Base-by-base conservation (phyloP, 2,797 vertebrate species). In the Poecilia picta region DNA sequence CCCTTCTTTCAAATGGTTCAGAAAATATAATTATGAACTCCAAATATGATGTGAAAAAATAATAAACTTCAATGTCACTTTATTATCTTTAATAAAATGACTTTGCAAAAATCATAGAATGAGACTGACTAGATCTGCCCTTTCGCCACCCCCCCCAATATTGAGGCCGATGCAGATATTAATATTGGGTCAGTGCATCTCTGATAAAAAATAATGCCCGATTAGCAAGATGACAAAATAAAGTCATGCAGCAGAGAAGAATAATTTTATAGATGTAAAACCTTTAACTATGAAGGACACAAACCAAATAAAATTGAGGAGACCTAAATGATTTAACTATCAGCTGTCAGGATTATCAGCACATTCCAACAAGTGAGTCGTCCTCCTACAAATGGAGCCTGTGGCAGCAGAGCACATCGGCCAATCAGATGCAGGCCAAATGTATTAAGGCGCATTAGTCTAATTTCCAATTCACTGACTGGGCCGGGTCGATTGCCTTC, bases 391-490 rank as follows among this genome's bases (percentile, higher is more conserved):
- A 93, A 93, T 89, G 79, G 87, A 91, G 75, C 76, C 77, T 86
- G 87, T 94, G 92, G 91, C 94, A 89, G 81, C 70, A 28, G 68
- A 73, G 86, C 88, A 81, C 81, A 89, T 85, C 78, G 75, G 87
- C 90, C 86, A 83, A 87, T 91, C 91, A 89, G 82, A 15, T 36
- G 71, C 86, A 84, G 89, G 85, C 83, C 82, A 82, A 83, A 70
- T 68, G 77, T 86, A 92, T 92, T 88, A 91, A 79, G 68, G 46
- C 89, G 84, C 88, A 90, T 94, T 90, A 93, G 89, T 89, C 86
- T 94, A 88, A 87, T 92, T 94, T 92, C 92, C 88, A 90, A 92
- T 89, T 93, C 93, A 91, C 85, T 89, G 89, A 84, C 87, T 78
- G 75, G 77, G 89, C 84, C 88, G 80, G 85, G 90, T 93, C 81